A percentile compares a stretch with the other conserved stretches of the same genome.
These are phyloP conservation scores for Melanotaenia maccullochi DNA, from an alignment of 2,797 vertebrate species.

Conservation along the genomic window DNA sequence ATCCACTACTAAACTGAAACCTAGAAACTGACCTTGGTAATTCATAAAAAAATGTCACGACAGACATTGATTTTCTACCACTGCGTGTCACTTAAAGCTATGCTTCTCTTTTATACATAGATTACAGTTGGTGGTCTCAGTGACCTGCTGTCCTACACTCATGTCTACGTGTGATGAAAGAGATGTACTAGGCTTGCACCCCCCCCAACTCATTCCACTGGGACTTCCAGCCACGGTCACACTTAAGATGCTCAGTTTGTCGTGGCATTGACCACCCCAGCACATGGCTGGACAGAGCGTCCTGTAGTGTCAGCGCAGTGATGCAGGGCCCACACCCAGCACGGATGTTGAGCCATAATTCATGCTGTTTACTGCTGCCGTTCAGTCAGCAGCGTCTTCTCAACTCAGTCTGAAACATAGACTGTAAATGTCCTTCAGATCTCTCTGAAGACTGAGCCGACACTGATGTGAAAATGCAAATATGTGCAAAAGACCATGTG, in stretches of 20 bases:
- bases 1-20: conserved; percentile 46
- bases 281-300: conserved; percentile 25
- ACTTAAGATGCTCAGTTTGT: conserved; percentile 77
- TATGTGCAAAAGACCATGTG: conserved; percentile 5
- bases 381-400: conserved; percentile 12
- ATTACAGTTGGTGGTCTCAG: conserved; percentile 47
- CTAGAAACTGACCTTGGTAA: conserved; percentile 54
- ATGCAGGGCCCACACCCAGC: conserved; percentile 30
- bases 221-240: conserved; percentile 70
- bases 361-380: conserved; percentile 1
- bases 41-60: conserved; percentile 62
- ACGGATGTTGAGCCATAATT: background rate
- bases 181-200: conserved; percentile 42
- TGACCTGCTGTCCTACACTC: conserved; percentile 54
- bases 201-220: conserved; percentile 48
- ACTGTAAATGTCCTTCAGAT: background rate
- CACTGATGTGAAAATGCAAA: background rate
- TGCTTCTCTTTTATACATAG: conserved; percentile 38
- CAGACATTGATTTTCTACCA: conserved; percentile 60
- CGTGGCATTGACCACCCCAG: conserved; percentile 59
- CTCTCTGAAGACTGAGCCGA: background rate
- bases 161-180: conserved; percentile 46
- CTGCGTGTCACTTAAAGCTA: conserved; percentile 43
- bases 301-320: conserved; percentile 40
- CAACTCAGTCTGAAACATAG: conserved; percentile 18